Evolutionary conservation across 2,797 vertebrate species (phyloP), one percentile per base, ranked within the genome.

Genomic region (Thripadectes ignobilis): DNA sequence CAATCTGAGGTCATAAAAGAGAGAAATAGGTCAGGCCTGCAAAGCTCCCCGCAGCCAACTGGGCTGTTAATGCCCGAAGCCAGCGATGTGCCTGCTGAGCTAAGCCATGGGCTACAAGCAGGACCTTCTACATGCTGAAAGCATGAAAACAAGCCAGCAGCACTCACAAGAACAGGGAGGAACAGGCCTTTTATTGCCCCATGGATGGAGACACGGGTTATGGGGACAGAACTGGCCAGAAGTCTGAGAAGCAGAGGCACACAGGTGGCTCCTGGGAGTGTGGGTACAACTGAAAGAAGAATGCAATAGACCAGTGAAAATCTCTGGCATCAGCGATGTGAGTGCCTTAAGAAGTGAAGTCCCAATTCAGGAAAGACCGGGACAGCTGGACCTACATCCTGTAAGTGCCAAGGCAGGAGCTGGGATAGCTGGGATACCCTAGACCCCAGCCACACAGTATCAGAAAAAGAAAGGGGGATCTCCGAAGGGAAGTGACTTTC

Each of bases 241-340:
- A 2, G 11, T 49, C 43, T 65, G 38, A 72, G 30, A 59, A 63
- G 20, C 0, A 36, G 16, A 73, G 24, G 43, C 38, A 72, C 38
- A 14, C 5, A 32, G 23, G 48, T 0, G 0, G 24, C 43, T 66
- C 49, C 55, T 7, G n/a, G 23, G 63, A 45, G 18, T 1, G 18
- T 22, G 34, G 32, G 30, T 77, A 68, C 20, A 71, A 22, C 41
- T 54, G 55, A 65, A 65, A 61, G 57, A 66, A 34, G 7, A 54
- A 3, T 9, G 26, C 65, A 72, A 10, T 27, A 39, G 30, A 34
- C 7, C 7, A 45, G 30, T 30, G 39, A 20, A 88, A 67, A 45
- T 57, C 32, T 72, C 55, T 93, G 24, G 20, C 30, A 12, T 49
- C 24, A 54, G 62, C 6, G 52, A 22, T 30, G 21, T 0, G 7